Base-by-base conservation (phyloP, 2,113 vertebrate species). In the Erinaceus europaeus region DNA sequence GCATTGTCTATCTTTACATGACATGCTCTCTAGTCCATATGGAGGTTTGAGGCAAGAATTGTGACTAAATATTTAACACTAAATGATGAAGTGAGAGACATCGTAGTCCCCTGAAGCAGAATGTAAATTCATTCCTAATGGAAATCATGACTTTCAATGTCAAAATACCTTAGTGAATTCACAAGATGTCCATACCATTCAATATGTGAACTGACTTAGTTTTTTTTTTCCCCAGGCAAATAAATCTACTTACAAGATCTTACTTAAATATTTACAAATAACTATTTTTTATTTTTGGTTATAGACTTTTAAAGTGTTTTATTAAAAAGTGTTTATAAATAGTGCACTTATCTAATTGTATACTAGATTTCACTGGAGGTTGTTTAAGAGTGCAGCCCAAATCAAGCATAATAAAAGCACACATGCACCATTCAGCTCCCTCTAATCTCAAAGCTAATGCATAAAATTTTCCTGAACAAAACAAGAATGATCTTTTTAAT, bases 101-200 rank as follows among this genome's bases (percentile, higher is more conserved):
- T 75, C 88, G 81, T 61, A 18, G 90, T 92, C 65, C 84, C 81
- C 52, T 89, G 40, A 76, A 94, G 92, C 89, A 88, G 27, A 79
- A 85, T 84, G 90, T 93, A 75, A 95, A 84, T 94, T 74, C 77
- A 90, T 90, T 44, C 92, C 76, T 93, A 90, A 84, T 72, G 40
- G 89, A 96, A 94, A 90, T 52, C 59, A 44, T 1, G 36, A 27
- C 64, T 85, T 94, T 94, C 50, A 87, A 17, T 61, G 75, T 46
- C 72, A 83, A 86, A 90, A 55, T 77, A n/a, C 52, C 29, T 91
- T 57, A 94, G 64, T n/a, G 82, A 84, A 50, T 79, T 85, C 77
- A 36, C 32, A 80, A 82, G 36, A 87, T 42, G 5, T 90, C 3
- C 86, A 48, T 34, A 81, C 86, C 4, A 88, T 89, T 71, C 62